These are phyloP conservation scores for Drosophila oshimai DNA, from an alignment of 1,140 invertebrate genomes.

Conservation along the genomic window DNA sequence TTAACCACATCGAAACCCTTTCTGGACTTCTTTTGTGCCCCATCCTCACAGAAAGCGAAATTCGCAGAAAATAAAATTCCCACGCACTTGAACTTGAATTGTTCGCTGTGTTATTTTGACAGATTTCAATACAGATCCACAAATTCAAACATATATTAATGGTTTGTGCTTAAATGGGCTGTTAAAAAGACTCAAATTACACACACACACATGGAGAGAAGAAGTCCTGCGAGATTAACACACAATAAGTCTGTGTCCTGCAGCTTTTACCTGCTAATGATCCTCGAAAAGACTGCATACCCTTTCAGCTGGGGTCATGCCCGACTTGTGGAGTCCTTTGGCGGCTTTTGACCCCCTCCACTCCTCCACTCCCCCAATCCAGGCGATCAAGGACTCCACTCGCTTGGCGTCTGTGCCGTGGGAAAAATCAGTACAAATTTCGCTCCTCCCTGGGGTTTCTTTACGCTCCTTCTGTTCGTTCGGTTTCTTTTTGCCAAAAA, in stretches of 20 bases:
- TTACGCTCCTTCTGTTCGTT: slow-evolving; percentile 36
- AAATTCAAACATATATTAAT: slow-evolving; percentile 9
- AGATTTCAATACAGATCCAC: slow-evolving; percentile 34
- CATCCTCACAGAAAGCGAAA: slow-evolving; percentile 4
- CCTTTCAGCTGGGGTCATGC: slow-evolving; percentile 46
- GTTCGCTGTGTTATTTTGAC: slow-evolving; percentile 55
- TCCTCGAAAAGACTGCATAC: slow-evolving; percentile 47
- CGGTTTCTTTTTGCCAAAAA: slow-evolving; percentile 35
- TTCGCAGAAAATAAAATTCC: slow-evolving; percentile 68
- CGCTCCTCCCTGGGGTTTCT: too few species aligned
- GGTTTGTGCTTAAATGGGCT: slow-evolving; percentile 10
- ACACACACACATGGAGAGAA: slow-evolving; percentile 17
- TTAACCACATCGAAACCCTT: neutral
- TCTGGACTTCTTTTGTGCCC: neutral
- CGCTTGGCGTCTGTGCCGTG: slow-evolving; percentile 35
- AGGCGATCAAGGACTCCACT: slow-evolving; percentile 29
- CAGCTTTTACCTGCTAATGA: slow-evolving; percentile 69
- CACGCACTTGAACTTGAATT: slow-evolving; percentile 79
- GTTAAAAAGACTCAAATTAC: slow-evolving; percentile 63
- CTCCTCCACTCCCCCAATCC: neutral
- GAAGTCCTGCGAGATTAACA: neutral
- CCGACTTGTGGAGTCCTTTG: slow-evolving; percentile 42
- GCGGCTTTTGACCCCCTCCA: slow-evolving; percentile 12
- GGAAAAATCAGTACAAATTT: slow-evolving; percentile 29
- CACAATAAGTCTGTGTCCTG: slow-evolving; percentile 40